Percentiles rank a stretch among this genome's conserved stretches.
Evolutionary conservation across 1,140 invertebrate species (phyloP).

Genomic region (Spodoptera litura): DNA sequence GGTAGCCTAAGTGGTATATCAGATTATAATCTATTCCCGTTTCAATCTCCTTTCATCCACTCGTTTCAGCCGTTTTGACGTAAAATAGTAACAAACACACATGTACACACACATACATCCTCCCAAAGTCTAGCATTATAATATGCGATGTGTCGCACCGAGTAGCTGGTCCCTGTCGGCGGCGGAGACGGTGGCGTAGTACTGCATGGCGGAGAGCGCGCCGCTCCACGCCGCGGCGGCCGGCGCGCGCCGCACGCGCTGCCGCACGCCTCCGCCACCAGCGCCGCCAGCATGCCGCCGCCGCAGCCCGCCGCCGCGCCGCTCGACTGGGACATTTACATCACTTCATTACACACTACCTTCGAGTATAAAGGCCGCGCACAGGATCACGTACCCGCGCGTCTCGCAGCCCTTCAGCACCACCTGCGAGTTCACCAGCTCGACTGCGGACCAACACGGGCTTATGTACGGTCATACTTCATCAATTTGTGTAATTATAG

Average conservation of each 20-base stretch:
- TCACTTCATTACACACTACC: too few species aligned
- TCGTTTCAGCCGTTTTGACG: too few species aligned
- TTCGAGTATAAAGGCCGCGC: too few species aligned
- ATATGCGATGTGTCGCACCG: too few species aligned
- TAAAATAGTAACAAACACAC: too few species aligned
- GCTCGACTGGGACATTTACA: slow-evolving; percentile 35
- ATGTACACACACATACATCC: too few species aligned
- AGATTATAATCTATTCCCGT: too few species aligned
- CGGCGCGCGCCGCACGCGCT: slow-evolving; percentile 94
- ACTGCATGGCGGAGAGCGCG: slow-evolving; percentile 98
- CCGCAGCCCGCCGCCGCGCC: slow-evolving; percentile 51
- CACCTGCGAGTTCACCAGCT: slow-evolving; percentile 98
- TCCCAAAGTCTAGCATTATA: too few species aligned
- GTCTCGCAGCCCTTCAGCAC: slow-evolving; percentile 98
- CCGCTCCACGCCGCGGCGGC: slow-evolving; percentile 98
- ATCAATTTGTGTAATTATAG: too few species aligned
- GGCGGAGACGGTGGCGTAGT: slow-evolving; percentile 98
- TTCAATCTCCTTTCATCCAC: too few species aligned
- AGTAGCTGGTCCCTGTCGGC: slow-evolving; percentile 91
- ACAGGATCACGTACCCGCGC: slow-evolving; percentile 98
- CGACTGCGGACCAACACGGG: slow-evolving; percentile 87
- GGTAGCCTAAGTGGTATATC: too few species aligned
- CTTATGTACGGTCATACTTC: too few species aligned
- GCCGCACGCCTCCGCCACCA: slow-evolving; percentile 86
- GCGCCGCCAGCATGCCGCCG: slow-evolving; percentile 70